Evolutionary conservation across 1,140 invertebrate species (phyloP).

Genomic region (Drosophila pachea): DNA sequence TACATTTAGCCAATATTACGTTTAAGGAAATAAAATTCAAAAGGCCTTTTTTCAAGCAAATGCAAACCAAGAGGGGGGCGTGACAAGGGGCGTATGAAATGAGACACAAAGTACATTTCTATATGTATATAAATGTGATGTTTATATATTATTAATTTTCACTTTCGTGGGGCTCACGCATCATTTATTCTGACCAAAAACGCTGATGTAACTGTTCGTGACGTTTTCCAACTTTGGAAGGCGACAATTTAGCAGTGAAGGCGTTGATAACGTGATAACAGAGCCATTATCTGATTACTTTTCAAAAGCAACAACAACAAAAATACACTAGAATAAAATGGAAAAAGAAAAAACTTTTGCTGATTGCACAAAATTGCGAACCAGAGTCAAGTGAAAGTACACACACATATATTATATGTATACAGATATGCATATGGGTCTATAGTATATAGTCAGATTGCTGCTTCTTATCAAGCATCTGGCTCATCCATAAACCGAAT

Average conservation of each 20-base stretch:
- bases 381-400: conserved; percentile 27
- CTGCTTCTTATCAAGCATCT: conserved; percentile 26
- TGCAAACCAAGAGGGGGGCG: not conserved
- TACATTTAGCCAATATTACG: conserved; percentile 18
- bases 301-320: not conserved
- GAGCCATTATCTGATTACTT: conserved; percentile 27
- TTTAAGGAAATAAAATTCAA: conserved; percentile 27
- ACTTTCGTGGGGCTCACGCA: conserved; percentile 24
- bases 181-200: conserved; percentile 29
- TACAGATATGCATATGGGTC: not conserved
- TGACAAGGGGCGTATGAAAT: not conserved
- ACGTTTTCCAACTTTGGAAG: conserved; percentile 27
- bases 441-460: not conserved
- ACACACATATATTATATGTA: conserved; percentile 7
- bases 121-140: not conserved
- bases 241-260: conserved; percentile 15
- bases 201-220: conserved; percentile 45
- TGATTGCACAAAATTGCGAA: conserved; percentile 25
- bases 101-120: not conserved
- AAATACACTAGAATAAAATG: not conserved
- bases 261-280: conserved; percentile 41
- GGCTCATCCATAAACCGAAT: conserved; percentile 7
- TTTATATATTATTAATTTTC: not conserved
- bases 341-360: conserved; percentile 9
- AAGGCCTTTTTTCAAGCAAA: not conserved